phyloP scores from a whole-genome alignment of 2,113 vertebrate species.

The Vanacampus margaritifer region DNA sequence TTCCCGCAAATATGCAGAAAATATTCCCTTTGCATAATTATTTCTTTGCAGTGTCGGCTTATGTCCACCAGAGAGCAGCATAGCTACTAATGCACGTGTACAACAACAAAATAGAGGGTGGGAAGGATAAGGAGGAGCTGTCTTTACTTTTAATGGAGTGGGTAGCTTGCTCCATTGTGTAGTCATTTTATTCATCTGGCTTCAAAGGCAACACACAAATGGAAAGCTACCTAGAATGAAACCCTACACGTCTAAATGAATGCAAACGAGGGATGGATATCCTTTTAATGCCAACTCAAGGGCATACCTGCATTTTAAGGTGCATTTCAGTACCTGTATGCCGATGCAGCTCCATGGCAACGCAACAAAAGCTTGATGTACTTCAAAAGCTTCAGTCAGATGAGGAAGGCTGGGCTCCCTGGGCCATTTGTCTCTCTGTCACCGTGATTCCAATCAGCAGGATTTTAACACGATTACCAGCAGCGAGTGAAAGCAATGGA shows the following conservation, averaged over 20 bases:
- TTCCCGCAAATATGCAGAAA: not conserved
- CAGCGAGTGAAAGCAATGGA: conserved; percentile 66
- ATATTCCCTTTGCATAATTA: not conserved
- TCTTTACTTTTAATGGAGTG: conserved; percentile 40
- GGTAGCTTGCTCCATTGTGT: conserved; percentile 7
- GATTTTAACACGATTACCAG: conserved; percentile 69
- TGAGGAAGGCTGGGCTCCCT: conserved; percentile 18
- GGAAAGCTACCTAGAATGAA: not conserved
- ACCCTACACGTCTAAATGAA: not conserved
- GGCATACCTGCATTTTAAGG: conserved; percentile 10
- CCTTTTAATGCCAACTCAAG: conserved; percentile 3
- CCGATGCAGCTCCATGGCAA: conserved; percentile 39
- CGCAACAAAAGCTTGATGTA: conserved; percentile 42
- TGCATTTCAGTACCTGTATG: conserved; percentile 20
- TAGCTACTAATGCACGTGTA: conserved; percentile 24
- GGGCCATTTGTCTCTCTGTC: conserved; percentile 58
- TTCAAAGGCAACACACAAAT: not conserved
- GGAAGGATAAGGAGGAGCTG: conserved; percentile 21
- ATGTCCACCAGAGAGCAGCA: conserved; percentile 59
- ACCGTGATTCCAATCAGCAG: conserved; percentile 59
- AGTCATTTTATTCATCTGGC: conserved; percentile 2
- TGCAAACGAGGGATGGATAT: conserved; percentile 5
- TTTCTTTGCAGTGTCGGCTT: conserved; percentile 7
- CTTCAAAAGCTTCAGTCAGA: conserved; percentile 33
- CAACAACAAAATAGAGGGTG: not conserved